Evolutionary conservation across 2,113 vertebrate genomes (phyloP).

Genomic region (Xyliphius kryptos): DNA sequence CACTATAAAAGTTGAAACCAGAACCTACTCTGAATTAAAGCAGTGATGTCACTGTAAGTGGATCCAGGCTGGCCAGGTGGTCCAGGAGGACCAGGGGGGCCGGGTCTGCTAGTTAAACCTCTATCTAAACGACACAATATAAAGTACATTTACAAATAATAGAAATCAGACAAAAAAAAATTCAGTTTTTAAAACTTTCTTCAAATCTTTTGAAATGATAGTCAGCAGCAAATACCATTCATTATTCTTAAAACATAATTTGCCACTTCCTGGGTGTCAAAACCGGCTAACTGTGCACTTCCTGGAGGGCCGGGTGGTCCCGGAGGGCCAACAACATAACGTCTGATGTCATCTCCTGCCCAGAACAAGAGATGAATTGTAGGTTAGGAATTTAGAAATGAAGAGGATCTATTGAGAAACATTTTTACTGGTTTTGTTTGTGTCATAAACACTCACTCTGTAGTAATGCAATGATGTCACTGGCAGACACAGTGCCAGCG

Average conservation of each 20-base stretch:
- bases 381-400: constrained; percentile 1
- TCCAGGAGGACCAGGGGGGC: constrained; percentile 79
- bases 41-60: constrained; percentile 65
- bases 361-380: constrained; percentile 26
- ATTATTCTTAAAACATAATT: constrained; percentile 76
- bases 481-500: constrained; percentile 59
- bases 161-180: too few species aligned
- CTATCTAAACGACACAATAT: constrained; percentile 47
- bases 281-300: constrained; percentile 43
- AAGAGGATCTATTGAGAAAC: neutral
- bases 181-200: too few species aligned
- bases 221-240: constrained; percentile 60
- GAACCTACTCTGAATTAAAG: constrained; percentile 66
- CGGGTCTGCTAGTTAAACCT: constrained; percentile 73
- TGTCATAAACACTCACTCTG: constrained; percentile 59
- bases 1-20: neutral
- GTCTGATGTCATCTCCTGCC: constrained; percentile 79
- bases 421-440: neutral
- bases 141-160: too few species aligned
- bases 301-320: constrained; percentile 68
- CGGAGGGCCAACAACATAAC: constrained; percentile 70
- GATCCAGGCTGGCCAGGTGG: constrained; percentile 61
- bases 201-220: too few species aligned
- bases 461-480: constrained; percentile 72
- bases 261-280: constrained; percentile 74